Conservation (phyloP, 1,140 invertebrate species). For the Leptinotarsa lineolata region DNA sequence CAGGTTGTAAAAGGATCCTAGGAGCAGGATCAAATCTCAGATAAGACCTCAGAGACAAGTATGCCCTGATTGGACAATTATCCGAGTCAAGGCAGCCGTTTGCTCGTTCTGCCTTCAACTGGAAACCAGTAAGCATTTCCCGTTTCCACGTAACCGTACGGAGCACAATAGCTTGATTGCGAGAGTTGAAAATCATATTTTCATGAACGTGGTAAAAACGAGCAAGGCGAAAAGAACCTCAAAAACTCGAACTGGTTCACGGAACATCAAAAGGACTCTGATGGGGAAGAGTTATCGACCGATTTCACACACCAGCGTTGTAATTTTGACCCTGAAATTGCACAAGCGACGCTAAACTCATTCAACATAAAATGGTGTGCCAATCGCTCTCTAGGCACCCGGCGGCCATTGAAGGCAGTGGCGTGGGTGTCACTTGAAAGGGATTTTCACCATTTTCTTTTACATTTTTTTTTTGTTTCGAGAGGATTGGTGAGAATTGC, state of each 20-base stretch:
- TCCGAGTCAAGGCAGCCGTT: neutral
- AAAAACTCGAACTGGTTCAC: neutral
- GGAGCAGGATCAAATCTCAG: neutral
- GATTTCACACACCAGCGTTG: conserved; percentile 21
- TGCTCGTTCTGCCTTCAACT: neutral
- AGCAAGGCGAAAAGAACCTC: neutral
- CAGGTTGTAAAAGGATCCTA: neutral
- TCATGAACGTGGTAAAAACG: conserved; percentile 5
- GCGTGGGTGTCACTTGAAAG: neutral
- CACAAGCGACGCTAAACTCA: conserved; percentile 16
- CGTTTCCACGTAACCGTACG: neutral
- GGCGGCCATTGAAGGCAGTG: neutral
- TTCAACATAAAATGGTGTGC: conserved; percentile 9
- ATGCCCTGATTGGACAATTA: neutral
- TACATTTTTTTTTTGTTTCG: too few relatives aligned
- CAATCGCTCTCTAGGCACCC: conserved; percentile 5
- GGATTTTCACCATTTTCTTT: too few relatives aligned
- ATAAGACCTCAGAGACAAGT: neutral
- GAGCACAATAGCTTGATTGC: neutral
- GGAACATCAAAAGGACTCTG: neutral
- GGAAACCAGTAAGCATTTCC: conserved; percentile 2
- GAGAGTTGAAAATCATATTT: neutral
- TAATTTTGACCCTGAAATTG: conserved; percentile 27
- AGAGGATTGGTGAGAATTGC: too few relatives aligned
- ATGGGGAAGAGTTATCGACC: conserved; percentile 21